A percentile compares a stretch with the other conserved stretches of the same genome.
These are phyloP conservation scores for Penelope pileata DNA, from an alignment of 2,113 vertebrate genomes.

Conservation along the genomic window DNA sequence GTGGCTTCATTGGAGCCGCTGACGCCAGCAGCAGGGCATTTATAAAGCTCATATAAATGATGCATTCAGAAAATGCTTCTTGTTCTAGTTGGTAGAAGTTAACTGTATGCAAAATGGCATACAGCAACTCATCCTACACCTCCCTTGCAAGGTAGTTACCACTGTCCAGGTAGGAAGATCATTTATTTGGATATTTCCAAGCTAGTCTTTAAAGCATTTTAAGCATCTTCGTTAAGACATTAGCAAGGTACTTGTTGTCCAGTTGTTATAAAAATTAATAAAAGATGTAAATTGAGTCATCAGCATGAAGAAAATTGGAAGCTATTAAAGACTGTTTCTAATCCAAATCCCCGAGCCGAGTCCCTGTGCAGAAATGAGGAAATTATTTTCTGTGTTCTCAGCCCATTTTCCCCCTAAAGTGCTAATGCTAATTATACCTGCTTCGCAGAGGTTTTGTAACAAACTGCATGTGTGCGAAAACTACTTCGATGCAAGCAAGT, in stretches of 20 bases:
- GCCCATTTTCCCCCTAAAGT: constrained; percentile 39
- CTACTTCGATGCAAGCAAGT: constrained; percentile 33
- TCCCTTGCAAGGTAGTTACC: not conserved
- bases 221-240: constrained; percentile 22
- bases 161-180: not conserved
- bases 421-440: constrained; percentile 62
- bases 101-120: constrained; percentile 60
- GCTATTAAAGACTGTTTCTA: not conserved
- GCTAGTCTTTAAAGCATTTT: constrained; percentile 22
- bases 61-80: constrained; percentile 1
- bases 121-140: not conserved
- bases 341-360: not conserved
- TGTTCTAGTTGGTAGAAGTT: constrained; percentile 57
- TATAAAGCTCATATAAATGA: constrained; percentile 56
- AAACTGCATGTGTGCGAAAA: constrained; percentile 55
- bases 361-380: constrained; percentile 19
- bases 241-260: not conserved
- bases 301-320: not conserved
- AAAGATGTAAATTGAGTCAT: constrained; percentile 11
- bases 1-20: not conserved
- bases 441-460: constrained; percentile 54
- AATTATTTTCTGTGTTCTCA: constrained; percentile 36
- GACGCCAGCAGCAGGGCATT: constrained; percentile 32
- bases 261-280: constrained; percentile 32
- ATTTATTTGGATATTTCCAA: constrained; percentile 31